These are phyloP conservation scores for Kryptolebias ocellatus DNA, from an alignment of 2,797 vertebrate species.

Conservation along the genomic window DNA sequence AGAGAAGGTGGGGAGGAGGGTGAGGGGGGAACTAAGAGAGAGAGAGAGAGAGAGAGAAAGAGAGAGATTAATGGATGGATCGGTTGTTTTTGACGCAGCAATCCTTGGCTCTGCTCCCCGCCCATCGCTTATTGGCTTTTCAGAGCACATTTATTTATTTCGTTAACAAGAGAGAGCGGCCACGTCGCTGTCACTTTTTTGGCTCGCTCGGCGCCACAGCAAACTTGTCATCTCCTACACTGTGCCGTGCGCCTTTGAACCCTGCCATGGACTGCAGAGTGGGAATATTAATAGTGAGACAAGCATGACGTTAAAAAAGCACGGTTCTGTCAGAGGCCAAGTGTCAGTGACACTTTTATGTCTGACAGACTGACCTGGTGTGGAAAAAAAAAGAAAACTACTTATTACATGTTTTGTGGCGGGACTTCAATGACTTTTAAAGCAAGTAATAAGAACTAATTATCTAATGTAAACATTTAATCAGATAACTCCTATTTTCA, in stretches of 20 bases:
- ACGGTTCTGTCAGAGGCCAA: conserved; percentile 56
- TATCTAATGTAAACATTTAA: conserved; percentile 7
- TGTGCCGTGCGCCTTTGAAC: conserved; percentile 73
- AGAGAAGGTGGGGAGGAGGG: conserved; percentile 46
- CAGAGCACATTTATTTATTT: conserved; percentile 83
- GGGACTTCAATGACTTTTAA: conserved; percentile 12
- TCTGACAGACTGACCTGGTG: conserved; percentile 36
- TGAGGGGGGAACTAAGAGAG: conserved; percentile 6
- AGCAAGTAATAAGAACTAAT: conserved; percentile 4
- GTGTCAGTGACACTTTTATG: conserved; percentile 55
- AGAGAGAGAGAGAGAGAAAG: conserved; percentile 62
- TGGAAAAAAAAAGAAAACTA: conserved; percentile 17
- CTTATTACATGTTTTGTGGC: conserved; percentile 24
- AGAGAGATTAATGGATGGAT: conserved; percentile 81
- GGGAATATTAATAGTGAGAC: conserved; percentile 76
- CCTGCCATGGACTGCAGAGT: conserved; percentile 60
- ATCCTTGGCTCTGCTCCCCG: conserved; percentile 78
- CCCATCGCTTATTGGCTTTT: conserved; percentile 82
- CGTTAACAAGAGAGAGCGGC: conserved; percentile 79
- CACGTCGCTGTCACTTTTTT: conserved; percentile 78
- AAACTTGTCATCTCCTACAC: conserved; percentile 77
- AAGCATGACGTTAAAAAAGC: conserved; percentile 73
- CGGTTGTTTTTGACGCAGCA: conserved; percentile 78
- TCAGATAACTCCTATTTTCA: background rate
- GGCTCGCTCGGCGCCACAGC: conserved; percentile 66